Base-by-base conservation (phyloP, 2,797 vertebrate species). In the Neosalanx taihuensis region DNA sequence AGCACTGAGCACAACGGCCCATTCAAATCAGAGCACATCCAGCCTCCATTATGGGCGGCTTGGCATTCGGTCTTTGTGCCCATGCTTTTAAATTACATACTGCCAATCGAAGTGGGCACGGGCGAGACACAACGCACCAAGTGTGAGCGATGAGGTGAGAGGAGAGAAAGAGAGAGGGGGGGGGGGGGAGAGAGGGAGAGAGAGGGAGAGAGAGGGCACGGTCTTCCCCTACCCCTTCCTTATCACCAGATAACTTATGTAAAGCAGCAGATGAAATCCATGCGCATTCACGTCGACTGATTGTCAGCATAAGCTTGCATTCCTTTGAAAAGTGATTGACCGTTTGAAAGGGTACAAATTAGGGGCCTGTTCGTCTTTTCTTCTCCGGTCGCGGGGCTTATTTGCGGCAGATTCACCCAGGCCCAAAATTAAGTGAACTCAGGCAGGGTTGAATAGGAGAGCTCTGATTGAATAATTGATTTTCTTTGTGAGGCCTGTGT, bases 391-490 rank as follows among this genome's bases (percentile, higher is more conserved):
- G 83, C 72, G 76, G 82, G 89, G 89, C 90, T 90, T 92, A 92
- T 92, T 92, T 89, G 88, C 84, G 86, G 87, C 91, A 92, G 87
- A 90, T 90, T 92, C 91, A 91, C 86, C 90, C 90, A 91, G 92
- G 90, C 90, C 88, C 91, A 89, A 92, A 93, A 93, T 92, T 88
- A 93, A 93, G 92, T 91, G 91, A 92, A 93, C 90, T 93, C 88
- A 91, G 89, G 83, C 86, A 85, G 83, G 83, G 84, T 85, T 92
- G 92, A 93, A 92, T 93, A 86, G 89, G 82, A 86, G 81, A 87
- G 84, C 89, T 91, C 89, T 94, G 93, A 94, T 93, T 93, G 92
- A 93, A 93, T 94, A 93, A 94, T 93, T 93, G 92, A 93, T 94
- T 92, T 92, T 91, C 86, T 90, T 90, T 89, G 85, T 91, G 86